These are phyloP conservation scores for Lydus trimaculatus DNA, from an alignment of 2,888 invertebrate genomes.

Conservation along the genomic window DNA sequence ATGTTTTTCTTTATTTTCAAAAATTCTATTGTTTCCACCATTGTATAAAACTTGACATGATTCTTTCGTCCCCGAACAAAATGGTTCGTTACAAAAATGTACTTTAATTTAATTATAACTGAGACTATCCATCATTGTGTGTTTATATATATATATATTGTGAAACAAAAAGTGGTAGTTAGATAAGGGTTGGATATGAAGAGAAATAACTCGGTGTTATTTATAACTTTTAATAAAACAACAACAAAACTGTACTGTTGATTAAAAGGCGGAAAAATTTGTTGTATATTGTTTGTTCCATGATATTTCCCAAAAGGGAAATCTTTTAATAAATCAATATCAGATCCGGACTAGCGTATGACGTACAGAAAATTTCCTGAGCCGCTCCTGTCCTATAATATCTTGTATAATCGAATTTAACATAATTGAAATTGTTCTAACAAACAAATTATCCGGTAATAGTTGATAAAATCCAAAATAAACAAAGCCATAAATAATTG, in stretches of 20 bases:
- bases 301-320: too few species aligned
- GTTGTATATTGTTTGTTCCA: background rate
- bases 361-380: too few species aligned
- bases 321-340: too few species aligned
- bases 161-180: background rate
- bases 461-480: conserved; percentile 27
- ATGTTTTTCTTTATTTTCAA: background rate
- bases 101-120: conserved; percentile 1
- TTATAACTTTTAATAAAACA: conserved; percentile 9
- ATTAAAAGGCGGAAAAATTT: conserved; percentile 16
- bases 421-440: conserved; percentile 30
- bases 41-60: background rate
- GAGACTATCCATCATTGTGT: conserved; percentile 1
- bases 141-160: too few species aligned
- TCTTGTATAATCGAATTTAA: conserved; percentile 21
- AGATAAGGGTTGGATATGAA: conserved; percentile 15
- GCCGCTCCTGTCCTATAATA: too few species aligned
- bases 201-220: conserved; percentile 11
- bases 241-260: background rate
- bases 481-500: conserved; percentile 31
- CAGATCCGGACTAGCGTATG: too few species aligned
- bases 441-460: conserved; percentile 14
- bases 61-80: background rate
- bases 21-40: background rate
- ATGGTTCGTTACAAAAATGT: background rate